Base-by-base conservation (phyloP, 2,113 vertebrate species). In the Scomber colias region DNA sequence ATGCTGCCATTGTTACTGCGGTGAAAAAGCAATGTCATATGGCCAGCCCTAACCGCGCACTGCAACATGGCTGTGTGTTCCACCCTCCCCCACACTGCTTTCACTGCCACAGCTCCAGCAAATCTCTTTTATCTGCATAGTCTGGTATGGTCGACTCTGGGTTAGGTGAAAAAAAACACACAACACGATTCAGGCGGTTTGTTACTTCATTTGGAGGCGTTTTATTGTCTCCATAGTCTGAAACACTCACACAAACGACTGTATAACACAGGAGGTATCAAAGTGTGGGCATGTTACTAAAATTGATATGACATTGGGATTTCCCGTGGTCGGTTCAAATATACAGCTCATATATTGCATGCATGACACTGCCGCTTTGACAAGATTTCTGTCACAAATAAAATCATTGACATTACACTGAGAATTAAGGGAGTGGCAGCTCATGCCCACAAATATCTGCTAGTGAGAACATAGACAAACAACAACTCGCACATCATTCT, bases 21-120 rank as follows among this genome's bases (percentile, higher is more conserved):
- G 71, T 54, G 72, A 88, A 84, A 79, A 45, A 76, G 63, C 87
- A 70, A 60, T 60, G 84, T 92, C 89, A 92, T 87, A 75, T 80
- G 86, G 60, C 70, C 57, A 27, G 59, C 51, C 54, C 44, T 62
- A 19, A 76, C 48, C 78, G 13, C 62, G 62, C 73, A 78, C 70
- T 71, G 81, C 79, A 85, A 75, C 71, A 85, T 76, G 68, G 71
- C 81, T 63, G 63, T 15, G 69, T 16, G 69, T 16, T n/a, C 61
- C 24, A 61, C 82, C 79, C 84, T 81, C 81, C 90, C 82, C 81
- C 71, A 81, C 62, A 24, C 30, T 19, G 48, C 51, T 30, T 10
- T 59, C 53, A 60, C 57, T 45, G 75, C 74, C 69, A 49, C 30
- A 8, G 61, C 56, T 54, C 60, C 44, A 49, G 68, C 62, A 63